These are phyloP conservation scores for Catagonus wagneri DNA, from an alignment of 2,113 vertebrate genomes.

Conservation along the genomic window DNA sequence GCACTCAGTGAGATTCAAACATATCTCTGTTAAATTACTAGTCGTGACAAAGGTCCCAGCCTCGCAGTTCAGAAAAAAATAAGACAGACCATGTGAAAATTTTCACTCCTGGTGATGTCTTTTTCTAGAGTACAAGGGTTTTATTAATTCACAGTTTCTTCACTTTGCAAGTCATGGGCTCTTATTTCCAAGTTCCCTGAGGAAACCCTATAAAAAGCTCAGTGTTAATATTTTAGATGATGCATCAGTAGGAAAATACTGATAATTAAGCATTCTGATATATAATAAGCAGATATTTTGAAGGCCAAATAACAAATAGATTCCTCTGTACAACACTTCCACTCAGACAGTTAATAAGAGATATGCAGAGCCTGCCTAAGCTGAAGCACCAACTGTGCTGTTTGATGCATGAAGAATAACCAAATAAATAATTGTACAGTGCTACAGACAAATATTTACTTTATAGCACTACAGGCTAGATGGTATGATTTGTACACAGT, in stretches of 20 bases:
- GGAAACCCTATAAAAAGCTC: slow-evolving; percentile 12
- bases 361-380: background rate
- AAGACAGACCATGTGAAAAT: background rate
- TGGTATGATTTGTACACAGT: background rate
- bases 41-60: background rate
- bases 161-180: background rate
- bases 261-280: slow-evolving; percentile 3
- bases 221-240: slow-evolving; percentile 16
- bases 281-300: background rate
- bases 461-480: background rate
- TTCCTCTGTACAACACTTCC: background rate
- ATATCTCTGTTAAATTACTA: slow-evolving; percentile 14
- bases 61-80: background rate
- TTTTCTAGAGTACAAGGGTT: background rate
- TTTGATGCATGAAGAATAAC: slow-evolving; percentile 24
- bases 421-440: background rate
- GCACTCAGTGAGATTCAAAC: slow-evolving; percentile 15
- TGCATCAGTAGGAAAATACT: background rate
- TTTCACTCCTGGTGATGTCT: background rate
- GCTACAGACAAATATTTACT: slow-evolving; percentile 26
- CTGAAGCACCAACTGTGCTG: background rate
- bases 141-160: slow-evolving; percentile 13
- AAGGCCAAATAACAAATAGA: slow-evolving; percentile 33
- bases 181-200: background rate
- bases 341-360: background rate